Evolutionary conservation across 1,140 invertebrate species (phyloP).

Genomic region (Neuroterus valhalla): DNA sequence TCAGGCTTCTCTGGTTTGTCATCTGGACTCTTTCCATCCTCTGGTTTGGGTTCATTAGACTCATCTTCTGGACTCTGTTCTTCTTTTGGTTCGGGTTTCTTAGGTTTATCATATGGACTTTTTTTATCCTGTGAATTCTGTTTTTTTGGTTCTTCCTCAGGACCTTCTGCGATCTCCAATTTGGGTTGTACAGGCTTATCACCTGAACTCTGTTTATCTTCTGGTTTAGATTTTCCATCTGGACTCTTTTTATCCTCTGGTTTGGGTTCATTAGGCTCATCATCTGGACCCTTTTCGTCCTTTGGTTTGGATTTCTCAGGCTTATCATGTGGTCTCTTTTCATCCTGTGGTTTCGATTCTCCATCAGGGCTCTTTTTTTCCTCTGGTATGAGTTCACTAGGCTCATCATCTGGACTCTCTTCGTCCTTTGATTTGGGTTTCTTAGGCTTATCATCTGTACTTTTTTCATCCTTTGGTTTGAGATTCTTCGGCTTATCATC

Average conservation of each 20-base stretch:
- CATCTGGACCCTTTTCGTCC: not conserved
- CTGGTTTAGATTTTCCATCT: not conserved
- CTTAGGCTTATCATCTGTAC: no score
- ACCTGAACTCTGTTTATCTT: not conserved
- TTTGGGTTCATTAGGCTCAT: not conserved
- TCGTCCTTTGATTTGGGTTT: not conserved
- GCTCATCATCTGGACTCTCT: not conserved
- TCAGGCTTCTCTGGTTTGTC: not conserved
- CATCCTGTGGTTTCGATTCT: not conserved
- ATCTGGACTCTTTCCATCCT: not conserved
- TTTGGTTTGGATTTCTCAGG: not conserved
- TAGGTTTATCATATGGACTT: not conserved
- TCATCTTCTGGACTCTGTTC: constrained; percentile 4
- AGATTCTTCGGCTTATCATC: constrained; percentile 1
- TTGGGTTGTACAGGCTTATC: not conserved
- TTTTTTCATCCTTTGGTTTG: not conserved
- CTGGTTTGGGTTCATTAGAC: constrained; percentile 17
- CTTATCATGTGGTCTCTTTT: no score
- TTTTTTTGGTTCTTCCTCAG: not conserved
- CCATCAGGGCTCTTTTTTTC: not conserved
- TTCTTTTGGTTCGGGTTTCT: constrained; percentile 1
- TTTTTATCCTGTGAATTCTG: not conserved
- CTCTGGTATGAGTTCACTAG: not conserved
- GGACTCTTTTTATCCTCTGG: not conserved
- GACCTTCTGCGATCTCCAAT: not conserved